Evolutionary conservation across 2,888 invertebrate genomes (phyloP), one percentile per base, ranked within the genome.

Genomic region (Noctua fimbriata): DNA sequence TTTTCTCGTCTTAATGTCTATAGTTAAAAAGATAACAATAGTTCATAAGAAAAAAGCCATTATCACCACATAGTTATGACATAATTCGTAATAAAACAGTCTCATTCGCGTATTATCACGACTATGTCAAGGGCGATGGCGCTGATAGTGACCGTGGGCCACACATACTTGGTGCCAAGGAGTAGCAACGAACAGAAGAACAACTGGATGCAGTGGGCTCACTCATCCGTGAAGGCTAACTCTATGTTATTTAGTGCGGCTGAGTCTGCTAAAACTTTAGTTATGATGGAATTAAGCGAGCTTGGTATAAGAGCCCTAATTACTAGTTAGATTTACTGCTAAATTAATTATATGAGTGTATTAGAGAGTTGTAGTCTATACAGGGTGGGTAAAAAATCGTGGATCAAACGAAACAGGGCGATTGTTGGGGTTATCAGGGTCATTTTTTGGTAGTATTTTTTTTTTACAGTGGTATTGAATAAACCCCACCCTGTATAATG

Each of bases 111-210:
- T 74, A 86, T 73, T 78, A 86, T 81, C 81, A 67, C 73, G 84
- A 84, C 58, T 81, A 72, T 87, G 89, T 78, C 89, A 89, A 89
- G 89, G 89, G 81, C 87, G 81, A 55, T 73, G 6, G 63, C 52
- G 21, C 81, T 84, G 90, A 69, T 83, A 85, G 84, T 87, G 89
- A 83, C 86, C 88, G 63, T 77, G 79, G 77, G 69, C 36, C 79
- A 74, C 77, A 83, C 83, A 76, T 73, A 73, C 83, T 72, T 16
- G 28, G 21, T 44, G 52, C 70, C 75, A 83, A 55, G 65, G 72
- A 14, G 2, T 55, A 77, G n/a, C 4, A 14, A 21, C 32, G 16
- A 12, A 47, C 72, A 78, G 82, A 75, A 88, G 74, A 58, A 41
- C 66, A 72, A 84, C 47, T 70, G 7, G 49, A 82, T 75, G 65